Conservation (phyloP, 2,888 invertebrate genomes). For the Diaperis boleti region DNA sequence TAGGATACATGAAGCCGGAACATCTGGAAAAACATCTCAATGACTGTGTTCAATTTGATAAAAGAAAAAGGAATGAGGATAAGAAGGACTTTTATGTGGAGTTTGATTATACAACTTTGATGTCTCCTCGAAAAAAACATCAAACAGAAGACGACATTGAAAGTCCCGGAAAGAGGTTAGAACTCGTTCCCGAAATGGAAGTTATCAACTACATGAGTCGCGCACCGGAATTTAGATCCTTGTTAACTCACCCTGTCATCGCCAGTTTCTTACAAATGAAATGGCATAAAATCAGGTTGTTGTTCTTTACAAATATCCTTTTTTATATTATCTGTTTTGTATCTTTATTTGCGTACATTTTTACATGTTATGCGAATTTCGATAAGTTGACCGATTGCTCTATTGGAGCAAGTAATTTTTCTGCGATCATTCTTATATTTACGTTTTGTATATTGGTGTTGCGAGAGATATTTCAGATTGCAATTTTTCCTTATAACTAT, state of each 20-base stretch:
- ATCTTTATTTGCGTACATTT: constrained; percentile 77
- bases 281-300: constrained; percentile 81
- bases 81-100: constrained; percentile 74
- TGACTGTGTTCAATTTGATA: constrained; percentile 77
- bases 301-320: constrained; percentile 79
- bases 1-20: constrained; percentile 78
- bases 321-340: constrained; percentile 79
- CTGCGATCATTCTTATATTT: constrained; percentile 58
- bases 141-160: constrained; percentile 14
- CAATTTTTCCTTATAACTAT: constrained; percentile 77
- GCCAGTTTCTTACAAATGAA: constrained; percentile 85
- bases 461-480: constrained; percentile 77
- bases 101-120: constrained; percentile 74
- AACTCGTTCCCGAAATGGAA: constrained; percentile 77
- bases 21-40: constrained; percentile 81
- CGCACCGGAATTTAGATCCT: constrained; percentile 75
- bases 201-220: constrained; percentile 79
- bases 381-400: too few species aligned
- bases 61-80: constrained; percentile 68
- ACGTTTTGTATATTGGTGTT: constrained; percentile 80
- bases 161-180: constrained; percentile 48
- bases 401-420: too few species aligned
- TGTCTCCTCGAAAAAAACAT: constrained; percentile 40
- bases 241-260: constrained; percentile 83
- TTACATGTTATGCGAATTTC: constrained; percentile 75